A percentile compares a stretch with the other conserved stretches of the same genome.
phyloP scores from a whole-genome alignment of 2,888 invertebrate species.

The Saturnia japonica region DNA sequence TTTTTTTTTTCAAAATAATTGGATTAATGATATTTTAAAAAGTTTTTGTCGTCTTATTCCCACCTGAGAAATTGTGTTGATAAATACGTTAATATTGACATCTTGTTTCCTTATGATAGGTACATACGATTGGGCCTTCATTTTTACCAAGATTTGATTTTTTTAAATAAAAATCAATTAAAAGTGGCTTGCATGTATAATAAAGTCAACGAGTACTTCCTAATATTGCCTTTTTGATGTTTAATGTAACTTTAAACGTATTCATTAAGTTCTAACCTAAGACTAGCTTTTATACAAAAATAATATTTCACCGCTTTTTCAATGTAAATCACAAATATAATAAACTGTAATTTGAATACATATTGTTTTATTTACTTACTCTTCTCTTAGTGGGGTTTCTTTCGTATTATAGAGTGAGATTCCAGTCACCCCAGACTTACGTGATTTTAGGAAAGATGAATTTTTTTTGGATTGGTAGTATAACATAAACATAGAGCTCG shows the following conservation, averaged over 20 bases:
- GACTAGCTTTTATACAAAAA: constrained; percentile 38
- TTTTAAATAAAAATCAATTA: background rate
- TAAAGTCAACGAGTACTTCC: constrained; percentile 48
- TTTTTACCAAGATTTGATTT: too few relatives aligned
- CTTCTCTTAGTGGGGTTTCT: background rate
- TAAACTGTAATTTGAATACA: background rate
- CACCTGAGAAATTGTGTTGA: background rate
- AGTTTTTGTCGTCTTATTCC: background rate
- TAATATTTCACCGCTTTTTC: constrained; percentile 6
- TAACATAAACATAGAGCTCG: too few relatives aligned
- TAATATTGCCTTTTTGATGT: constrained; percentile 49
- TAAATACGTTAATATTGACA: background rate
- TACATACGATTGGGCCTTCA: too few relatives aligned
- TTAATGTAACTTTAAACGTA: constrained; percentile 23
- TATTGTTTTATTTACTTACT: background rate
- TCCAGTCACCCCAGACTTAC: too few relatives aligned
- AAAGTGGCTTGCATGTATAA: background rate
- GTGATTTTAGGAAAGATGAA: too few relatives aligned
- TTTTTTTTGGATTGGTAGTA: too few relatives aligned
- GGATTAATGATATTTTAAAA: background rate
- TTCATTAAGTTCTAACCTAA: constrained; percentile 27
- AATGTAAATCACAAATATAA: constrained; percentile 12
- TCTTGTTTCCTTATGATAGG: background rate
- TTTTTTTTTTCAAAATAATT: background rate
- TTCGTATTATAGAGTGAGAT: background rate